phyloP scores from a whole-genome alignment of 2,888 invertebrate genomes.

The Leptopilina myrica region DNA sequence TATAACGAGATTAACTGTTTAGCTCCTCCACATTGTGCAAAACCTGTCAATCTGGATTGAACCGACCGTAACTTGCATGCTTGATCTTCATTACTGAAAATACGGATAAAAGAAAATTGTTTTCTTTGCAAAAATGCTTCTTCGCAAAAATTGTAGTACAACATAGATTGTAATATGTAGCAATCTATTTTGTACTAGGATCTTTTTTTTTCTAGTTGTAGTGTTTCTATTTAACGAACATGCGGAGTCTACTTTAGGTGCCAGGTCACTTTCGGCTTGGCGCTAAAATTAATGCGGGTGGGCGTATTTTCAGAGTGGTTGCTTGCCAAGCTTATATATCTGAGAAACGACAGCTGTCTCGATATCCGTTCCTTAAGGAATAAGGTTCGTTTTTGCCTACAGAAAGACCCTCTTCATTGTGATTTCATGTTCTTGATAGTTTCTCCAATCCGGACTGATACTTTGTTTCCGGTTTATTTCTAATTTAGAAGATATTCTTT shows the following conservation, averaged over 20 bases:
- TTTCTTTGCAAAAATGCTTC: no score
- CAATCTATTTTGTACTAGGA: no score
- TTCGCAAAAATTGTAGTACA: no score
- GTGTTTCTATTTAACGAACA: constrained; percentile 41
- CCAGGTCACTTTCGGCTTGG: constrained; percentile 51
- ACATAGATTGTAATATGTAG: no score
- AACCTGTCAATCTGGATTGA: not conserved
- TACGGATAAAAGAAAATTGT: no score
- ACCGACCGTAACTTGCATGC: not conserved
- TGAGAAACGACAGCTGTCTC: constrained; percentile 66
- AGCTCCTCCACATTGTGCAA: constrained; percentile 9
- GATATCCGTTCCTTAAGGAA: constrained; percentile 56
- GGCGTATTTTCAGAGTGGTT: constrained; percentile 54
- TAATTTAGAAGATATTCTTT: no score
- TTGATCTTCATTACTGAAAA: no score
- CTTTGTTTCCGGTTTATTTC: not conserved
- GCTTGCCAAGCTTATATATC: constrained; percentile 66
- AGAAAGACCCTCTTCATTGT: no score
- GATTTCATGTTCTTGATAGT: no score
- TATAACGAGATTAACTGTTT: constrained; percentile 19
- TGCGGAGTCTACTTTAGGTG: constrained; percentile 55
- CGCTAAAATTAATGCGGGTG: constrained; percentile 73
- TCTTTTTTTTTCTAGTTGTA: not conserved
- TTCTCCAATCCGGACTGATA: not conserved
- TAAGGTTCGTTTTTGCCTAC: constrained; percentile 42